Evolutionary conservation across 2,113 vertebrate species (phyloP), one percentile per base, ranked within the genome.

Genomic region (Balaenoptera acutorostrata): DNA sequence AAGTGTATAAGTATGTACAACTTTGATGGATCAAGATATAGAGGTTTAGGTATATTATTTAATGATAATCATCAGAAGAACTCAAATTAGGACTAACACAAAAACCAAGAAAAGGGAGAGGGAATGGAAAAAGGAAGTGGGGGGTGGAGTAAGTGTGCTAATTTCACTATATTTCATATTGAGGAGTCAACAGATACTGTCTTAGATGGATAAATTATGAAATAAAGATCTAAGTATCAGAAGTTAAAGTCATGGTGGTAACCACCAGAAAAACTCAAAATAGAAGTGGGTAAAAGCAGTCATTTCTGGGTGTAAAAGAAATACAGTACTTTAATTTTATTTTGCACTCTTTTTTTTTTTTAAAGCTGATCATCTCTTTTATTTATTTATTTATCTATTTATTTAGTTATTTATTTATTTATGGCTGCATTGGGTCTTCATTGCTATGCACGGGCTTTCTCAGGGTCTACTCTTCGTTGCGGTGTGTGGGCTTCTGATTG

Each of bases 11-110:
- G 93, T 88, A 74, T 49, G 12, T 52, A 64, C 74, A 85, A 39
- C 80, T 88, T 87, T 57, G 39, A 94, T 83, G 18, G 21, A 57
- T n/a, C 46, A 72, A 83, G 84, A 94, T 78, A 71, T 29, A 95
- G n/a, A 77, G 25, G 15, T 55, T 55, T 90, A 87, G 93, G 49
- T 68, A 36, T 39, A 75, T 41, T 80, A 86, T 92, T 82, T 81
- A 95, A 72, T 36, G 63, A 85, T 88, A 88, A 29, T 74, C 55
- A 80, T 69, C 55, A 88, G 71, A 66, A 77, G 36, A 97, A 88
- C 23, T 64, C 66, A 80, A 93, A 94, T 55, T 27, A 95, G 83
- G 27, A 74, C 27, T 44, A 39, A 39, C 25, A 27, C 10, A 80
- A 91, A 93, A 36, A 69, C 10, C 36, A 59, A 61, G 31, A 90